These are phyloP conservation scores for Reticulitermes lucifugus DNA, from an alignment of 2,888 invertebrate genomes.

Conservation along the genomic window DNA sequence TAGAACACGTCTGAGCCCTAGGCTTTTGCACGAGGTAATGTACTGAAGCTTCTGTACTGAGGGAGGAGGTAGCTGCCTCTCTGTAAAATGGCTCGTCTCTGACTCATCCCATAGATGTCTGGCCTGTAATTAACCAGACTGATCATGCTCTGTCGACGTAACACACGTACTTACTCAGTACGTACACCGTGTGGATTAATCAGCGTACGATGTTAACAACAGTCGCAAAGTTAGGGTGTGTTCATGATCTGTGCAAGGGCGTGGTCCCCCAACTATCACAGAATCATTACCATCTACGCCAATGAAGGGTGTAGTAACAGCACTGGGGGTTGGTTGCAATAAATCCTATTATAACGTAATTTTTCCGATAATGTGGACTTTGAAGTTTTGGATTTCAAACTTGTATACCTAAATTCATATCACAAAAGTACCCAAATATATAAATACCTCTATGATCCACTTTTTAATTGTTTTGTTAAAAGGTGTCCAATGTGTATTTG, in stretches of 20 bases:
- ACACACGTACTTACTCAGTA: conserved; percentile 11
- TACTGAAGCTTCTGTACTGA: not conserved
- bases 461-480: too few species aligned
- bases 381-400: too few species aligned
- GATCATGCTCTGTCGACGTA: not conserved
- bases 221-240: conserved; percentile 19
- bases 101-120: conserved; percentile 14
- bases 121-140: conserved; percentile 8
- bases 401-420: too few species aligned
- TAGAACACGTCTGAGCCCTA: not conserved
- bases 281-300: conserved; percentile 18
- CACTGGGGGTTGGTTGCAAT: not conserved
- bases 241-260: conserved; percentile 9
- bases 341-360: not conserved
- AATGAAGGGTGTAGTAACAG: conserved; percentile 1
- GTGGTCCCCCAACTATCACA: not conserved
- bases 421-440: too few species aligned
- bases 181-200: not conserved
- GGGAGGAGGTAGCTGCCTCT: not conserved
- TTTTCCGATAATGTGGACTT: not conserved
- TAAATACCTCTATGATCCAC: too few species aligned
- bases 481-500: too few species aligned
- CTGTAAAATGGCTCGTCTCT: conserved; percentile 7
- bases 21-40: not conserved
- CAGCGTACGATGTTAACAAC: conserved; percentile 25